phyloP scores from a whole-genome alignment of 1,140 invertebrate species.

The Drosophila rufa region DNA sequence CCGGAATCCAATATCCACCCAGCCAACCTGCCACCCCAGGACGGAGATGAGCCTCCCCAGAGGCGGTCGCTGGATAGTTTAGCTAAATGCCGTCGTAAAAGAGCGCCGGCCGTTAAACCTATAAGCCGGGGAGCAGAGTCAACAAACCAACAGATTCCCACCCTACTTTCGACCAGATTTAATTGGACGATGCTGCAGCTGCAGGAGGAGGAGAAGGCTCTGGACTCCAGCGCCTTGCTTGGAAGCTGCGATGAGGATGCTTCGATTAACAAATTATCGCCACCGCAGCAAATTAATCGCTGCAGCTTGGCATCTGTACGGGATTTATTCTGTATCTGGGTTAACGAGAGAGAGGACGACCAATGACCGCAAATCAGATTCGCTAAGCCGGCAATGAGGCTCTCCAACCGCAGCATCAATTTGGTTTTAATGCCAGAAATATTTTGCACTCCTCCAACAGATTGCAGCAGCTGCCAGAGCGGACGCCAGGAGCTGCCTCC shows the following conservation, averaged over 20 bases:
- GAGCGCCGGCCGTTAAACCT: constrained; percentile 47
- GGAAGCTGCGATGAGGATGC: constrained; percentile 39
- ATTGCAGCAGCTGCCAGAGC: constrained; percentile 64
- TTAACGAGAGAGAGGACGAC: constrained; percentile 64
- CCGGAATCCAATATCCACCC: neutral
- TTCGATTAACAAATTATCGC: constrained; percentile 79
- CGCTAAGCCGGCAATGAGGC: constrained; percentile 69
- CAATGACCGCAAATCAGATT: constrained; percentile 76
- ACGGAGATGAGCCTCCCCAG: constrained; percentile 27
- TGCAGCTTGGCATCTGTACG: constrained; percentile 45
- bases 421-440: constrained; percentile 38
- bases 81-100: constrained; percentile 79
- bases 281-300: constrained; percentile 76
- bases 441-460: constrained; percentile 61
- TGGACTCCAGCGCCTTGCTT: neutral
- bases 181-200: constrained; percentile 56
- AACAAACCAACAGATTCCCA: constrained; percentile 42
- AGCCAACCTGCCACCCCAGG: constrained; percentile 10
- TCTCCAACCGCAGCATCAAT: constrained; percentile 60
- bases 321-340: constrained; percentile 46
- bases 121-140: constrained; percentile 14
- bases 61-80: constrained; percentile 61
- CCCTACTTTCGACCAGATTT: constrained; percentile 65
- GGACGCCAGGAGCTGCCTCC: constrained; percentile 20
- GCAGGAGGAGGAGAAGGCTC: constrained; percentile 1